Base-by-base conservation (phyloP, 2,113 vertebrate species). In the Pandion haliaetus region DNA sequence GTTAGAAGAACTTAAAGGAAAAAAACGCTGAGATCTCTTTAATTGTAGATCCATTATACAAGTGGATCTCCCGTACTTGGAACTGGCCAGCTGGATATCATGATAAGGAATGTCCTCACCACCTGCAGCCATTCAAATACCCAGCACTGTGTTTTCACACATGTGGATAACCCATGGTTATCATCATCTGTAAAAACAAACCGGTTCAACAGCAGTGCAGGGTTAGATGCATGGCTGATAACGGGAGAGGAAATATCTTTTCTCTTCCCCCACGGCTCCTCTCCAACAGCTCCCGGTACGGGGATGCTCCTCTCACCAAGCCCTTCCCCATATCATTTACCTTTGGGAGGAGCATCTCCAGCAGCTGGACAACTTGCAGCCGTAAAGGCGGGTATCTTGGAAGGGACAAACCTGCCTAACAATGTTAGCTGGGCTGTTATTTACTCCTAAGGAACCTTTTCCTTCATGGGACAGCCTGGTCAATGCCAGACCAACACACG, bases 401-500 rank as follows among this genome's bases (percentile, higher is more conserved):
- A 52, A 82, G n/a, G 47, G 26, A 55, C 17, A 55, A 93, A 88
- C 12, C 28, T 7, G 2, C 1, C 1, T 28, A 58, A 71, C n/a
- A 45, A 59, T 73, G 52, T 70, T 36, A 86, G 21, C 44, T 29
- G 62, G 44, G 58, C 40, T 70, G 15, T 36, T 76, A 23, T 13
- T 69, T 52, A 32, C 63, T 66, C n/a, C n/a, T 17, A 17, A 67
- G 47, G 44, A 85, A 85, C 1, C 2, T 17, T 40, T 65, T 73
- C 72, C 59, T 73, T 58, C 21, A 28, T 17, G 36, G 54, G 38
- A 40, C 55, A 70, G 40, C 29, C 25, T 2, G 4, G 29, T 36
- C 55, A 45, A 24, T 25, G 55, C 61, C 66, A 72, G 47, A 67
- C 9, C 0, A 2, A 58, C 45, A 25, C 23, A 5, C 0, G 0